Evolutionary conservation across 1,140 invertebrate species (phyloP), one percentile per base, ranked within the genome.

Genomic region (Anadara kagoshimensis): DNA sequence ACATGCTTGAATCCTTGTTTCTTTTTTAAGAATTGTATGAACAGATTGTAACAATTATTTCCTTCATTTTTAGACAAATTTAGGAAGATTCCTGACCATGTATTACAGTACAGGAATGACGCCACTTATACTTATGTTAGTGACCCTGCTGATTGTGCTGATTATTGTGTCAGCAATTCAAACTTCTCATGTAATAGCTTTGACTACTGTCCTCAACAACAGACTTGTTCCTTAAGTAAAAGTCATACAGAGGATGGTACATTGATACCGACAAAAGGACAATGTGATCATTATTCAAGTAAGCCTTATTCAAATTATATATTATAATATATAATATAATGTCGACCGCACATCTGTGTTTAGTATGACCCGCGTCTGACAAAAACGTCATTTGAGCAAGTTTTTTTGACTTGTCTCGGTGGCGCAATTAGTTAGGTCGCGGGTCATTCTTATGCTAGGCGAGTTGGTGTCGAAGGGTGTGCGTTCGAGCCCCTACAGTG

Each of bases 271-370:
- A 36, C 51, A 18, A 68, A 45, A 20, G 11, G 24, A 16, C 44
- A 63, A 14, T 81, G 80, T 53, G 72, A 72, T 67, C 74, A 76
- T 49, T 81, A 81, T 57, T 62, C 61, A 49, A 69, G 80, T 81
- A 64, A 59, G 79, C 73, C 44, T 22, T 29, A 26, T 53, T 58
- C 1, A 41, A 43, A 18, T 22, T 62, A 12, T 14, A 59, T 53
- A n/a, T 26, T 16, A 43, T 45, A 18, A 14, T 14, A 12, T 10
- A 41, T 18, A 45, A 14, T 14, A 61, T 49, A n/a, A n/a, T n/a
- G n/a, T n/a, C n/a, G n/a, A n/a, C n/a, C n/a, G n/a, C n/a, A n/a
- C n/a, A n/a, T n/a, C n/a, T n/a, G n/a, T n/a, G n/a, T n/a, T n/a
- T n/a, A n/a, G n/a, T n/a, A n/a, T n/a, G n/a, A n/a, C n/a, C n/a